Base-by-base conservation (phyloP, 1,140 invertebrate genomes). In the Orussus abietinus region DNA sequence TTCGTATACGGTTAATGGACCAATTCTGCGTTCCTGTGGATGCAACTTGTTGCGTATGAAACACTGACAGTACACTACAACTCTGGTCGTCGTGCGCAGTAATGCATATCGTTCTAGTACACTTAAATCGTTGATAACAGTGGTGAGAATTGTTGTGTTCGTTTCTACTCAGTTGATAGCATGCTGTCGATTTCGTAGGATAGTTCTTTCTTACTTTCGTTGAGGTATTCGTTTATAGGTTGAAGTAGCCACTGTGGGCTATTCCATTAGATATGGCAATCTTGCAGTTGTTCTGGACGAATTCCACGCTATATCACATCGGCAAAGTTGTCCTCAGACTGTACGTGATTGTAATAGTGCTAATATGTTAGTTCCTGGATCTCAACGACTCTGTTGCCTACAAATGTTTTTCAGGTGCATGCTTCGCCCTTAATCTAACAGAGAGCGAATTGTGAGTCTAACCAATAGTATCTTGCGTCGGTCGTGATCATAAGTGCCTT, bases 361-460 rank as follows among this genome's bases (percentile, higher is more conserved):
- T 30, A 6, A 3, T 10, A 5, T 4, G 25, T 37, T 3, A 30
- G 15, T 7, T 32, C 21, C 19, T 42, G 33, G 20, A 50, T 53
- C 28, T 47, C 30, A 1, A 41, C 34, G 0, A 62, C 53, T 14
- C 66, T 35, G 21, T 69, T 63, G 9, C 55, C 53, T 0, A 70
- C 55, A 42, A 64, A 70, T 13, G 38, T 52, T 29, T 62, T 55
- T 52, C 55, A 62, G 30, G 21, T 46, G 19, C 31, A 42, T 30
- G 47, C 30, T 3, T 44, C 44, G 18, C 45, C 54, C 28, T 55
- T 42, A 10, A 68, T 35, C 64, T 62, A 68, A 6, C 51, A 49
- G 3, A 68, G 38, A 0, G 51, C 50, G 2, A 61, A 52, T 20
- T 52, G 45, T 5, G 57, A 61, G 43, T 65, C 60, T 4, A 47